Conservation (phyloP, 2,888 invertebrate genomes). For the Germaria angustata region DNA sequence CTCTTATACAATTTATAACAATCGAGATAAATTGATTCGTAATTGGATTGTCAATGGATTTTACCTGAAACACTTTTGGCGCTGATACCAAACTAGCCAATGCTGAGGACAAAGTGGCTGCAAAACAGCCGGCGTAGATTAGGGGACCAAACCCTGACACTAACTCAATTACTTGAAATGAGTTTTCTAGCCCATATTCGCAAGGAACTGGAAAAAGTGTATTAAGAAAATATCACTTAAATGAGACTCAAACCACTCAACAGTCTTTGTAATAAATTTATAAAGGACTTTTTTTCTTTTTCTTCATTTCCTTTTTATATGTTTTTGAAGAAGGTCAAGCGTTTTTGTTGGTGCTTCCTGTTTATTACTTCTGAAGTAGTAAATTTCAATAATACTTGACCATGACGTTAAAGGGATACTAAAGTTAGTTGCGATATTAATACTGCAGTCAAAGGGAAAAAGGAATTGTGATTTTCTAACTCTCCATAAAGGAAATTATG, state of each 20-base stretch:
- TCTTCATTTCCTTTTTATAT: background rate
- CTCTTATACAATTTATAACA: background rate
- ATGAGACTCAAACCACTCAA: background rate
- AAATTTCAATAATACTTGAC: too few relatives aligned
- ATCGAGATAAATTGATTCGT: background rate
- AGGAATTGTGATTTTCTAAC: too few relatives aligned
- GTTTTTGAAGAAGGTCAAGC: too few relatives aligned
- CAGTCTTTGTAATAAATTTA: background rate
- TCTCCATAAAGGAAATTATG: too few relatives aligned
- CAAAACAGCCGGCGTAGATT: conserved; percentile 98
- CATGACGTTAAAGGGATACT: too few relatives aligned
- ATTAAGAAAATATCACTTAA: background rate
- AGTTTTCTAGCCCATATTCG: conserved; percentile 80
- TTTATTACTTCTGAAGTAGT: too few relatives aligned
- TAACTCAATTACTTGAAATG: conserved; percentile 87
- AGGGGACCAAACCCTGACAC: conserved; percentile 93
- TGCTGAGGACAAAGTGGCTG: conserved; percentile 97
- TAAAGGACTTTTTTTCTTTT: background rate
- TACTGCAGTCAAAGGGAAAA: too few relatives aligned
- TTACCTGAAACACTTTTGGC: conserved; percentile 92
- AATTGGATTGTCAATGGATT: conserved; percentile 28
- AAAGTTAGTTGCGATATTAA: too few relatives aligned
- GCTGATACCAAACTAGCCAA: conserved; percentile 97
- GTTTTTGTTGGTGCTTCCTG: too few relatives aligned
- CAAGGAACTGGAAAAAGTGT: conserved; percentile 81